Base-by-base conservation (phyloP, 1,140 invertebrate genomes). In the Nixonia krombeini region DNA sequence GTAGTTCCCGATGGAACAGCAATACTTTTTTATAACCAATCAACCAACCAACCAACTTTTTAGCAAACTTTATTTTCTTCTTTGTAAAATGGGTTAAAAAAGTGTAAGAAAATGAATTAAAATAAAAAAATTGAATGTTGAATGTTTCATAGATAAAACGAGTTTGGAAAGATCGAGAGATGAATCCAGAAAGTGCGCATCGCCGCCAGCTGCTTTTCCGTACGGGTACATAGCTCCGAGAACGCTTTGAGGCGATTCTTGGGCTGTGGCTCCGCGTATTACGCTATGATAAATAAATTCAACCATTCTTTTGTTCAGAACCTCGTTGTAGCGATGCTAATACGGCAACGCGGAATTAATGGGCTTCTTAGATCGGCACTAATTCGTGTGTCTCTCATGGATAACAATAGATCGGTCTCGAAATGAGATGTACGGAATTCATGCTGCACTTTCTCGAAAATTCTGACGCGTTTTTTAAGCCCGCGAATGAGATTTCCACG, bases 281-380 rank as follows among this genome's bases (percentile, higher is more conserved):
- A 82, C 80, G 78, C 82, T 83, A 81, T 80, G 74, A 79, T 75
- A 81, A 78, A 81, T 83, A 83, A 82, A 83, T 83, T 83, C 82
- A 83, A 80, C 81, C 67, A 76, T 80, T 79, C 79, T 81, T 83
- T 81, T 76, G 67, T 73, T 73, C 64, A 70, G 66, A 66, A 72
- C 40, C 59, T 72, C 40, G 72, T 78, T 81, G 78, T 78, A 77
- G 70, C 72, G 67, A 74, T 82, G 79, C 81, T 78, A 81, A 83
- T 82, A 75, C 73, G 55, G 73, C 73, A 76, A 75, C 74, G 69
- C 70, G 73, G 75, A 81, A 82, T 81, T 81, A 81, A 82, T 82
- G 79, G 80, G 56, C 68, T 42, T 70, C 59, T 81, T 82, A 76
- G 79, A 80, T 59, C 58, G 47, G 16, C 67, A 80, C 78, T 77